phyloP scores from a whole-genome alignment of 2,797 vertebrate species.

The Selene dorsalis region DNA sequence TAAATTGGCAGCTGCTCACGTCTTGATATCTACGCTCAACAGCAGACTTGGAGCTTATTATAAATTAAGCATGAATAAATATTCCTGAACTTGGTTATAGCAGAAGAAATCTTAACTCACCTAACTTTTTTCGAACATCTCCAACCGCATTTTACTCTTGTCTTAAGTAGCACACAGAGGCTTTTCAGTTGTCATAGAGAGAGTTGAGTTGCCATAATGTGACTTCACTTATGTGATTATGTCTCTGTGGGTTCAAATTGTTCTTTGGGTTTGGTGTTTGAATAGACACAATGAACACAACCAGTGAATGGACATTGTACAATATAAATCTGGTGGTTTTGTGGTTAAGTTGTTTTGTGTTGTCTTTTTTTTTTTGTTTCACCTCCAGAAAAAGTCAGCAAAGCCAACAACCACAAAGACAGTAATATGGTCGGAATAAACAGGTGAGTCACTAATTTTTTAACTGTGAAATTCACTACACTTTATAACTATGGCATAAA shows the following conservation, averaged over 20 bases:
- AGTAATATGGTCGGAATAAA: constrained; percentile 89
- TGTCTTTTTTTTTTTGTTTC: constrained; percentile 29
- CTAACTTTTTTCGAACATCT: background rate
- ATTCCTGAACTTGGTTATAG: background rate
- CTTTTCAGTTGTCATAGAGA: background rate
- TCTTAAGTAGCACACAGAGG: background rate
- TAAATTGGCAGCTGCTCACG: constrained; percentile 5
- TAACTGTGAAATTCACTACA: background rate
- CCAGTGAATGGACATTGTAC: background rate
- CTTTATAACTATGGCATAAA: background rate
- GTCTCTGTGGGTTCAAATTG: background rate
- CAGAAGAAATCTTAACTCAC: background rate
- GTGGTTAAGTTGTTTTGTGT: background rate
- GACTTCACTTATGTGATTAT: background rate
- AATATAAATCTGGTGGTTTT: background rate
- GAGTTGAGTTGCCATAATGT: background rate
- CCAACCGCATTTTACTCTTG: background rate
- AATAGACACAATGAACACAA: background rate
- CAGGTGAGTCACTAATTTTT: constrained; percentile 86
- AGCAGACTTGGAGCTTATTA: background rate
- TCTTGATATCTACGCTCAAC: background rate
- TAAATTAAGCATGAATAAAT: background rate
- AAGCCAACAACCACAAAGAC: constrained; percentile 98
- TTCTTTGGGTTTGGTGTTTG: background rate
- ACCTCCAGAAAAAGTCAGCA: constrained; percentile 96